Percentiles rank a stretch among this genome's conserved stretches.
Evolutionary conservation across 2,888 invertebrate genomes (phyloP).

Genomic region (Epicampocera succincta): DNA sequence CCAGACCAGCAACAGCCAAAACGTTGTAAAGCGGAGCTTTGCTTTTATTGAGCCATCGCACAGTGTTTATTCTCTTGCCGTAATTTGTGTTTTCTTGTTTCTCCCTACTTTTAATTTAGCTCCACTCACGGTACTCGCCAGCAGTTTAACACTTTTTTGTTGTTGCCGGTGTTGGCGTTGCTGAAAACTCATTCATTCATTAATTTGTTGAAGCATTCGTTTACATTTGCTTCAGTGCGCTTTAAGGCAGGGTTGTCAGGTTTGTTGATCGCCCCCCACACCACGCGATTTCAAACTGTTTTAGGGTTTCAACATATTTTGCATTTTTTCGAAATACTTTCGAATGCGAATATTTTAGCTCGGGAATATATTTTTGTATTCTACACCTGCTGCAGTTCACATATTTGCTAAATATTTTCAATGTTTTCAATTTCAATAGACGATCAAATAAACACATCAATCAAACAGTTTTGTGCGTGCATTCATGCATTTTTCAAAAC

Average conservation of each 20-base stretch:
- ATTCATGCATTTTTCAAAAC: too few species aligned
- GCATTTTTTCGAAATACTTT: too few species aligned
- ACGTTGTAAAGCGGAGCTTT: constrained; percentile 53
- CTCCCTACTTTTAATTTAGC: constrained; percentile 32
- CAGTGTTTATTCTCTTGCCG: constrained; percentile 33
- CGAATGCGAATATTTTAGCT: too few species aligned
- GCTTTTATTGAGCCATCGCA: constrained; percentile 47
- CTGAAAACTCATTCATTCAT: constrained; percentile 43
- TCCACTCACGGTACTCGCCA: constrained; percentile 37
- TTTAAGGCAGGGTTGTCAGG: constrained; percentile 31
- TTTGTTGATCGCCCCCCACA: constrained; percentile 18
- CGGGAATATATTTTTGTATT: too few species aligned
- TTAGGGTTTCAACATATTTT: too few species aligned
- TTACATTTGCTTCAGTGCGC: constrained; percentile 49
- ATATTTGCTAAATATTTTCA: too few species aligned
- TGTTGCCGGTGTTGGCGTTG: constrained; percentile 50
- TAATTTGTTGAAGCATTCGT: constrained; percentile 22
- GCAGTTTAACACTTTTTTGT: constrained; percentile 59
- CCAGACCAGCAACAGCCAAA: constrained; percentile 52
- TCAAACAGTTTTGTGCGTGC: too few species aligned
- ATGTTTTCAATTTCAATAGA: too few species aligned
- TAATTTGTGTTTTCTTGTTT: not conserved
- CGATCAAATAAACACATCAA: too few species aligned
- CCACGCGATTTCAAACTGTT: too few species aligned
- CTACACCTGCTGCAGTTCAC: too few species aligned